Conservation (phyloP, 1,140 invertebrate genomes). For the Drosophila setifemur region DNA sequence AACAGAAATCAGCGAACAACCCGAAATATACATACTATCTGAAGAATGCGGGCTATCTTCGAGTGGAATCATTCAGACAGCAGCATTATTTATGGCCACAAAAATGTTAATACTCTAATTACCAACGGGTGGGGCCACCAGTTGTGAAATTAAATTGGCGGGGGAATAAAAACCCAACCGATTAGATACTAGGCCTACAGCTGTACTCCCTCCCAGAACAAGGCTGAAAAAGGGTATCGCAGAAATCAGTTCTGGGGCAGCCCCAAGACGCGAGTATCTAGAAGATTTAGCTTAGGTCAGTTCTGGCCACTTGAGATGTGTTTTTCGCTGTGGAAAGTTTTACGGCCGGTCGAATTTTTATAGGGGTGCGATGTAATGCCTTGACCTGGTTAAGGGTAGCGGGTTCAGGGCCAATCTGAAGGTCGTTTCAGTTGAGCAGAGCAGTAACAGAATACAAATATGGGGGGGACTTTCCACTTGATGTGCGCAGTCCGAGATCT, state of each 20-base stretch:
- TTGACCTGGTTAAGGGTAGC: too few relatives aligned
- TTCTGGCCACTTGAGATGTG: not conserved
- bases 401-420: slow-evolving; percentile 21
- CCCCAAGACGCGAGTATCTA: not conserved
- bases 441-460: not conserved
- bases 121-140: not conserved
- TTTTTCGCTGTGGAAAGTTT: too few relatives aligned
- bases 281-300: not conserved
- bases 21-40: slow-evolving; percentile 6
- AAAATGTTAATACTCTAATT: not conserved
- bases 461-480: not conserved
- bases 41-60: not conserved
- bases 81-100: not conserved
- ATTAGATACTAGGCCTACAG: too few relatives aligned
- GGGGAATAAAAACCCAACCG: too few relatives aligned
- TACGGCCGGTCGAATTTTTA: too few relatives aligned
- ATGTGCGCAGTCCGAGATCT: slow-evolving; percentile 41
- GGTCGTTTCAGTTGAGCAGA: not conserved
- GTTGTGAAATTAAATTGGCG: slow-evolving; percentile 13
- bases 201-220: too few relatives aligned
- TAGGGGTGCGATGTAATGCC: too few relatives aligned
- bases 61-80: slow-evolving; percentile 4
- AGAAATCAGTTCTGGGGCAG: too few relatives aligned
- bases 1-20: not conserved
- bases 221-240: too few relatives aligned